A percentile compares a stretch with the other conserved stretches of the same genome.
These are phyloP conservation scores for Sebastes baramenuke DNA, from an alignment of 2,797 vertebrate species.

Conservation along the genomic window DNA sequence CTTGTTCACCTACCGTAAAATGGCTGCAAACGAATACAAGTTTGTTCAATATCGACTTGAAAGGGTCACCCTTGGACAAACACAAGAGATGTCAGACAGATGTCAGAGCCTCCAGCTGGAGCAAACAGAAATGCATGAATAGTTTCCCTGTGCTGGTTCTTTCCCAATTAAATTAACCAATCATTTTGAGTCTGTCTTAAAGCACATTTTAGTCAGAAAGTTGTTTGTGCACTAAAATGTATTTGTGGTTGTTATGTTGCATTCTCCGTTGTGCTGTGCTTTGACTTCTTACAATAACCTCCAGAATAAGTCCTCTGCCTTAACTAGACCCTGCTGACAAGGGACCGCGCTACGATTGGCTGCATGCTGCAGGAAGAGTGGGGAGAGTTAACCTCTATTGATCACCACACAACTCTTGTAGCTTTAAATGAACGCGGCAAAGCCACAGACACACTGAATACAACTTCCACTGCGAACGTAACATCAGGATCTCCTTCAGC, in stretches of 20 bases:
- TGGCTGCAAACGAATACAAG: neutral
- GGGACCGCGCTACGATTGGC: neutral
- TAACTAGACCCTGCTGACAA: neutral
- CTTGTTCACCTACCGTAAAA: neutral
- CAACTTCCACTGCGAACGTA: conserved; percentile 1
- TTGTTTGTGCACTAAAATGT: neutral
- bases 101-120: neutral
- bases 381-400: conserved; percentile 36
- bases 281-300: neutral
- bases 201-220: neutral
- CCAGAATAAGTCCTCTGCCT: neutral
- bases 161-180: neutral
- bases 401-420: conserved; percentile 18
- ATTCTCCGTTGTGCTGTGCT: neutral
- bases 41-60: neutral
- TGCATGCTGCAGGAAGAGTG: conserved; percentile 31
- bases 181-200: neutral
- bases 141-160: neutral
- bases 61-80: neutral
- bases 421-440: conserved; percentile 12
- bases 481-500: neutral
- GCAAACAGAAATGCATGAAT: neutral
- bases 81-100: neutral
- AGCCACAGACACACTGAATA: conserved; percentile 33
- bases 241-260: neutral